phyloP scores from a whole-genome alignment of 2,113 vertebrate genomes.

The Lophura nycthemera region DNA sequence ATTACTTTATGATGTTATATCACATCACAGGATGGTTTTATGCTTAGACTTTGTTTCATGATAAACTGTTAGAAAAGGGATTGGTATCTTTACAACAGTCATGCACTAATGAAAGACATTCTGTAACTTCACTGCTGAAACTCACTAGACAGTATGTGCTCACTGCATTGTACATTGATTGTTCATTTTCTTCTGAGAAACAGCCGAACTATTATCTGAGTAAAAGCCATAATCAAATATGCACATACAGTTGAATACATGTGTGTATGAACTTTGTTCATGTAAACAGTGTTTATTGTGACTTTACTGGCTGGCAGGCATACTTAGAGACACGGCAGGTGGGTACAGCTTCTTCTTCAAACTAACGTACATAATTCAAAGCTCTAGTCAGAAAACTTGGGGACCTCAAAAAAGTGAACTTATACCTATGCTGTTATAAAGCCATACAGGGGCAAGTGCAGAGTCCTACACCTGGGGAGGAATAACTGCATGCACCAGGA shows the following conservation, averaged over 20 bases:
- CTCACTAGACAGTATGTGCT: not conserved
- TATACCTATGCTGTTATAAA: not conserved
- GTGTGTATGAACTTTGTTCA: not conserved
- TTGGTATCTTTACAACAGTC: not conserved
- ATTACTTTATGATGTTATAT: not conserved
- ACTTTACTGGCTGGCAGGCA: rapidly evolving
- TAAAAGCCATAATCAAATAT: not conserved
- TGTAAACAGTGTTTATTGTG: not conserved
- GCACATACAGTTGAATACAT: not conserved
- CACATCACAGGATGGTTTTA: not conserved
- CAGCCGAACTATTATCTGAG: not conserved
- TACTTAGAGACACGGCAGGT: not conserved
- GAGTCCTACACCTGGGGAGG: too few species aligned
- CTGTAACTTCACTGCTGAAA: not conserved
- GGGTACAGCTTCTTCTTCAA: not conserved
- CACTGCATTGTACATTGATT: not conserved
- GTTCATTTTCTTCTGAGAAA: not conserved
- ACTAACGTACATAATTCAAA: not conserved
- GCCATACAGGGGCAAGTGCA: too few species aligned
- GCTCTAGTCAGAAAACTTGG: not conserved
- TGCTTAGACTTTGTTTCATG: conserved; percentile 1
- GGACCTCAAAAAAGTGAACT: not conserved
- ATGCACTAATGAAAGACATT: not conserved
- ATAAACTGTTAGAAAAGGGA: not conserved
- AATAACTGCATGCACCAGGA: too few species aligned